Base-by-base conservation (phyloP, 2,113 vertebrate species). In the Pseudorasbora parva region DNA sequence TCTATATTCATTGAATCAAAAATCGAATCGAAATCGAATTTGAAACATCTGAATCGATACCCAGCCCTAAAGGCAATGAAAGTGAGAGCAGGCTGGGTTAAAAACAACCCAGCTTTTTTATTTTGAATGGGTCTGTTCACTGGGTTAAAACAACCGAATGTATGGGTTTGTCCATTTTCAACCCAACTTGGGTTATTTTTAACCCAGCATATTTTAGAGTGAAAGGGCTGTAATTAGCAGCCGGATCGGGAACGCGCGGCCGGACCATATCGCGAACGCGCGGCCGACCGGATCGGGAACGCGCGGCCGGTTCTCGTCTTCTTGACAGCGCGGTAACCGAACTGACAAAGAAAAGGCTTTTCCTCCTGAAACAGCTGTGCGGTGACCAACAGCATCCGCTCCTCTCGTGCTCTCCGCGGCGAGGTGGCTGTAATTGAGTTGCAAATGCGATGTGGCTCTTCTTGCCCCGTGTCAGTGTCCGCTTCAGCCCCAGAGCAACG, bases 181-280 rank as follows among this genome's bases (percentile, higher is more conserved):
- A n/a, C n/a, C n/a, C n/a, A n/a, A n/a, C n/a, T n/a, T n/a, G n/a
- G n/a, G n/a, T n/a, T n/a, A n/a, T n/a, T n/a, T n/a, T n/a, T n/a
- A n/a, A n/a, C n/a, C n/a, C n/a, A n/a, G n/a, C n/a, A n/a, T n/a
- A n/a, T n/a, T n/a, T n/a, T n/a, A n/a, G n/a, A n/a, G n/a, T n/a
- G n/a, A n/a, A n/a, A n/a, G 93, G 92, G 93, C 88, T 85, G 91
- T 90, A 93, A 94, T 93, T 93, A 94, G 89, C 86, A 1, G 5
- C 37, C n/a, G 72, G 15, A 74, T 25, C 6, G 30, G 51, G 27
- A 76, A n/a, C 17, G 1, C 21, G 33, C 11, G 51, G 7, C 23
- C 45, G 2, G 49, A n/a, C n/a, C n/a, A 47, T 8, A 74, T 25
- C 6, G 30, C 30, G 27, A 76, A n/a, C 17, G 1, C 21, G 33